Evolutionary conservation across 2,888 invertebrate genomes (phyloP), one percentile per base, ranked within the genome.

Genomic region (Melanotus villosus): DNA sequence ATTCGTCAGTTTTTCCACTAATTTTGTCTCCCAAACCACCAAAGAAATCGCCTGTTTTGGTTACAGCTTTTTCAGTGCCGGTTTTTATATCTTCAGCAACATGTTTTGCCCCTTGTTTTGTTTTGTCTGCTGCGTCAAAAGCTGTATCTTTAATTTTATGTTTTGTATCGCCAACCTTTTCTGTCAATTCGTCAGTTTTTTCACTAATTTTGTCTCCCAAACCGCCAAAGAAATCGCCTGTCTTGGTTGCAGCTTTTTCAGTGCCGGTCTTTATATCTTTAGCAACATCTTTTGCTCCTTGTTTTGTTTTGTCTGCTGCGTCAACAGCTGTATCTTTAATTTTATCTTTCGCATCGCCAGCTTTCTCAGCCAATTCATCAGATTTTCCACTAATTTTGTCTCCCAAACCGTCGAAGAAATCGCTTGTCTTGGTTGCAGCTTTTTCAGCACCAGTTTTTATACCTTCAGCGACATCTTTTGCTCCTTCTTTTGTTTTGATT

Each of bases 191-290:
- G 7, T 72, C 10, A 30, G 65, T 68, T 38, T 66, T 69, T 32
- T n/a, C 45, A 26, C 65, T 62, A 47, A 52, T 16, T 7, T 32
- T 65, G 68, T 10, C 57, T 2, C 71, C 71, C 1, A 71, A 10
- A n/a, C 59, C 67, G 14, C 52, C 69, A 43, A 74, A 71, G 34
- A 71, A 74, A 34, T 60, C 68, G 32, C 70, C 73, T 10, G 72
- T 70, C 32, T 73, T 71, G 6, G 60, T 65, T 10, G 57, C 57
- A n/a, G 54, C 36, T 6, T 9, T 41, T 1, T 54, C 54, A 9
- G 14, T 41, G 7, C 36, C 52, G 4, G 23, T 9, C 21, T 63
- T 63, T 10, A 38, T 41, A 14, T 43, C 43, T n/a, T 19, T 30
- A 16, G 56, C 34, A 9, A 41, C 26, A 12, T 52, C 45, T 36